Base-by-base conservation (phyloP, 2,113 vertebrate genomes). In the Oreochromis tanganicae region DNA sequence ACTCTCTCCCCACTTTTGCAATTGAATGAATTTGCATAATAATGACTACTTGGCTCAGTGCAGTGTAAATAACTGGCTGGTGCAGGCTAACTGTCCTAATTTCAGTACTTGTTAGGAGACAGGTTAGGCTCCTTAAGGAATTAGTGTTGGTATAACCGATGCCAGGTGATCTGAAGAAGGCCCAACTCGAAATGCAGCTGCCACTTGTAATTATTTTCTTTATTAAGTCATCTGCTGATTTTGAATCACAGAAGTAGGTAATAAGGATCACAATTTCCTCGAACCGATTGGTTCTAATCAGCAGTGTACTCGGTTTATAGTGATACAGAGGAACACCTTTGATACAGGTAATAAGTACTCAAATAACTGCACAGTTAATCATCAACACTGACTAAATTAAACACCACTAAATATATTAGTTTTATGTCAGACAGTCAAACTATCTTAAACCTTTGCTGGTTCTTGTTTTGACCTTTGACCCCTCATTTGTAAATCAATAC, bases 1-100 rank as follows among this genome's bases (percentile, higher is more conserved):
- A 92, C 85, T 91, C 88, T 50, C 61, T 89, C 87, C 90, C 87
- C 88, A 86, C 93, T 87, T 88, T 87, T 87, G 87, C 91, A 93
- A 94, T 92, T 92, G 95, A 95, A 96, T 96, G 78, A 46, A 97
- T 97, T 97, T 95, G 94, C 96, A 97, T 97, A 95, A 95, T 96
- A 96, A 96, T 95, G 91, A 93, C 87, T 91, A 81, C 85, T 87
- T 90, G 90, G 89, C 92, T 92, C 38, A 21, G 66, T 43, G 84
- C 87, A 78, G 87, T 88, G 94, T 95, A 93, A 95, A 95, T 93
- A 95, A 94, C 80, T 86, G 89, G 81, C 89, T 95, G 90, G 50
- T 88, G 83, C 79, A 16, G 88, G 90, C 81, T 92, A 89, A 87
- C 82, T 94, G 95, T 91, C 92, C 94, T 95, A 92, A 91, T 96